These are phyloP conservation scores for Plebejus argus DNA, from an alignment of 2,888 invertebrate species.

Conservation along the genomic window DNA sequence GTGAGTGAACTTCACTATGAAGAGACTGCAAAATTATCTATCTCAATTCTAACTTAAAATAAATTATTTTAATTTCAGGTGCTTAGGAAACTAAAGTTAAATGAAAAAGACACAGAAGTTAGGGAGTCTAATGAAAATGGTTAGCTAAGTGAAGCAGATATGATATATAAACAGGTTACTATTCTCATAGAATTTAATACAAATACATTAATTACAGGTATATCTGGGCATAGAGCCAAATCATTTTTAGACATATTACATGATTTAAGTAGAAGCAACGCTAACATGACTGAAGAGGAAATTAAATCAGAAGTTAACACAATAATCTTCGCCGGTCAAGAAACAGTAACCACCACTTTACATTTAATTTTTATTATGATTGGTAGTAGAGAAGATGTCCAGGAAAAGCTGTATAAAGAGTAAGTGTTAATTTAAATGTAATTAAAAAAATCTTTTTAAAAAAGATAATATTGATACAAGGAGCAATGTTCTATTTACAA, in stretches of 20 bases:
- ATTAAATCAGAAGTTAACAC: conserved; percentile 80
- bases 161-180: neutral
- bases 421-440: conserved; percentile 46
- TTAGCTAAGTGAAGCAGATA: conserved; percentile 10
- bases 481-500: too few species aligned
- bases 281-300: conserved; percentile 70
- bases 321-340: conserved; percentile 79
- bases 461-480: too few species aligned
- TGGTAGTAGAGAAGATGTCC: conserved; percentile 60
- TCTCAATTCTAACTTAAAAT: neutral
- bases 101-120: conserved; percentile 39
- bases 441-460: too few species aligned
- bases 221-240: conserved; percentile 52
- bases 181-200: conserved; percentile 23
- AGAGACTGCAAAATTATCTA: too few species aligned
- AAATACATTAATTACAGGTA: conserved; percentile 15
- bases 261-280: conserved; percentile 65
- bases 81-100: conserved; percentile 48
- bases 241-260: conserved; percentile 77
- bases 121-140: conserved; percentile 40
- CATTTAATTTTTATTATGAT: conserved; percentile 63
- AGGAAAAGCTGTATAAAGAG: conserved; percentile 62
- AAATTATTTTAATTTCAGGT: conserved; percentile 47
- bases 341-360: conserved; percentile 68
- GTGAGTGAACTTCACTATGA: conserved; percentile 47